phyloP scores from a whole-genome alignment of 37 sponge, comb jelly and placozoan genomes.

The Diacarnus erythraeanus region DNA sequence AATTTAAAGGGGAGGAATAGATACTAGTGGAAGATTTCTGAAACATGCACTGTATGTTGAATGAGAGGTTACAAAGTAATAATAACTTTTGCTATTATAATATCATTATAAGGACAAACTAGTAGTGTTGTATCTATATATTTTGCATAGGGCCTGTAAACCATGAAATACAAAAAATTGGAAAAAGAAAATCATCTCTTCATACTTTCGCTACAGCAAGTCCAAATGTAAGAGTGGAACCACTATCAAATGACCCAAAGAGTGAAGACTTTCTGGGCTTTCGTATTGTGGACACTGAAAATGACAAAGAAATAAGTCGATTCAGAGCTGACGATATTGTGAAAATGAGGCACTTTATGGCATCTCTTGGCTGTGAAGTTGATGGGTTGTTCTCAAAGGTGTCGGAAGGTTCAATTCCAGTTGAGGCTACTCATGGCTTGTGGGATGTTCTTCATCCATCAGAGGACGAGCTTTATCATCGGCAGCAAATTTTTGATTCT shows the following conservation, averaged over 20 bases:
- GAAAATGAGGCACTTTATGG: conserved; percentile 66
- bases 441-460: conserved; percentile 74
- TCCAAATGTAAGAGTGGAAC: conserved; percentile 43
- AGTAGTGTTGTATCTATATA: not conserved
- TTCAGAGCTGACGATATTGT: conserved; percentile 53
- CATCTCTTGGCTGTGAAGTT: conserved; percentile 53
- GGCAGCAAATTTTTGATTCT: conserved; percentile 33
- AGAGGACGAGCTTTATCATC: conserved; percentile 61
- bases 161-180: conserved; percentile 23
- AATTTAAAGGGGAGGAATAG: too few relatives aligned
- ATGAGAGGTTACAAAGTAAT: too few relatives aligned
- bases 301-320: conserved; percentile 27
- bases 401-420: conserved; percentile 23
- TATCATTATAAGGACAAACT: not conserved
- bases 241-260: conserved; percentile 56
- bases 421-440: conserved; percentile 69
- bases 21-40: too few relatives aligned
- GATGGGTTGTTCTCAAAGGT: conserved; percentile 51
- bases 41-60: too few relatives aligned
- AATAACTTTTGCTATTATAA: too few relatives aligned
- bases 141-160: conserved; percentile 14
- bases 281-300: conserved; percentile 35
- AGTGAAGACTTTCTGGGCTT: conserved; percentile 59
- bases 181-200: conserved; percentile 1
- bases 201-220: conserved; percentile 33